phyloP scores from a whole-genome alignment of 2,888 invertebrate genomes.

The Tetropium fuscum region DNA sequence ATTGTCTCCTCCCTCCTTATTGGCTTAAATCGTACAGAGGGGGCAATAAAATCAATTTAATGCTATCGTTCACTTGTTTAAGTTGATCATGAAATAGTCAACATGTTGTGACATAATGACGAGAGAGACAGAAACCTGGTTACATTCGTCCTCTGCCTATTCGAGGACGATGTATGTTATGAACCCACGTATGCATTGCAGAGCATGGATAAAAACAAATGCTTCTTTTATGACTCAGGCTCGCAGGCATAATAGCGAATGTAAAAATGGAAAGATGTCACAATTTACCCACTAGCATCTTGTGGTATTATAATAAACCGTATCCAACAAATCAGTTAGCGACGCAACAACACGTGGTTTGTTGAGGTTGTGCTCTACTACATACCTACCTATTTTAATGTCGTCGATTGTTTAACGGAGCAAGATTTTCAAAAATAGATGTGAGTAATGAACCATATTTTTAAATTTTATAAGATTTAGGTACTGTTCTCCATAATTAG shows the following conservation, averaged over 20 bases:
- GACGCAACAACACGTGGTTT: too few relatives aligned
- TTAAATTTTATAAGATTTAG: too few relatives aligned
- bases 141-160: conserved; percentile 33
- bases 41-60: conserved; percentile 68
- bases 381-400: too few relatives aligned
- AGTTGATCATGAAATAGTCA: conserved; percentile 56
- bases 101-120: conserved; percentile 50
- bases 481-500: too few relatives aligned
- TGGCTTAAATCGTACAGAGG: conserved; percentile 59
- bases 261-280: conserved; percentile 24
- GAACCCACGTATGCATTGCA: conserved; percentile 34
- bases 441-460: too few relatives aligned
- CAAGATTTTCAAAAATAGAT: too few relatives aligned
- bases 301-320: conserved; percentile 11
- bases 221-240: conserved; percentile 26
- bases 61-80: conserved; percentile 60
- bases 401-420: too few relatives aligned
- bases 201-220: conserved; percentile 28
- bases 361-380: too few relatives aligned
- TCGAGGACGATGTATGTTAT: conserved; percentile 38
- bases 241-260: conserved; percentile 24
- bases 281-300: conserved; percentile 30
- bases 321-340: conserved; percentile 5
- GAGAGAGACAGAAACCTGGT: conserved; percentile 41
- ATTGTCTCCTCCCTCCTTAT: conserved; percentile 60